phyloP scores from a whole-genome alignment of 2,113 vertebrate genomes.

The Pungitius pungitius region DNA sequence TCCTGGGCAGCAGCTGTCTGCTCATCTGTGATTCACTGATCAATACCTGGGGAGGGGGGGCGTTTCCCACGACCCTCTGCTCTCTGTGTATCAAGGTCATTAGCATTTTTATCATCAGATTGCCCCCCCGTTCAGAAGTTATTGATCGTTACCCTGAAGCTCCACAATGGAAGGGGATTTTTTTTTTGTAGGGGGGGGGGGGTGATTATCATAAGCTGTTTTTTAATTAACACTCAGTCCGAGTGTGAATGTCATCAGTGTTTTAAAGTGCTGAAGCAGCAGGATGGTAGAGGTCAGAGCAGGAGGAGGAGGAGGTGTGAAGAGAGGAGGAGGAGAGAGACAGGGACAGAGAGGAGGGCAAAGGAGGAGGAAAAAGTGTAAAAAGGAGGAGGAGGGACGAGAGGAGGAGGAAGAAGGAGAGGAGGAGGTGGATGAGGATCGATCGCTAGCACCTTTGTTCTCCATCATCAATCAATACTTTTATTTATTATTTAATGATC shows the following conservation, averaged over 20 bases:
- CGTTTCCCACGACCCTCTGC: conserved; percentile 63
- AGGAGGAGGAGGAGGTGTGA: neutral
- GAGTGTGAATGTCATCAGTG: neutral
- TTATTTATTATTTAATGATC: neutral
- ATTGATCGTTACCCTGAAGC: conserved; percentile 44
- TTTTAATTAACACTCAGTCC: conserved; percentile 45
- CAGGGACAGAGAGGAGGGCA: neutral
- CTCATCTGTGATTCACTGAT: conserved; percentile 2
- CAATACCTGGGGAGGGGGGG: neutral
- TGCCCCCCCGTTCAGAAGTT: neutral
- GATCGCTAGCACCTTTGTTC: too few relatives aligned
- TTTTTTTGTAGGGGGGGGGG: too few relatives aligned
- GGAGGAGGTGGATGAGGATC: neutral
- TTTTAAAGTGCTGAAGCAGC: conserved; percentile 35
- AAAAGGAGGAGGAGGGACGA: neutral
- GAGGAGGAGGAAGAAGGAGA: neutral
- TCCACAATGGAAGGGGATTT: neutral
- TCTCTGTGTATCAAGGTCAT: conserved; percentile 27
- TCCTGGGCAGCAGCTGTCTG: neutral
- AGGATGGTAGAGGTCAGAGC: conserved; percentile 32
- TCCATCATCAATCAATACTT: too few relatives aligned
- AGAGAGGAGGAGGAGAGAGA: neutral
- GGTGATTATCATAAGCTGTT: conserved; percentile 1
- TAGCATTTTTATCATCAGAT: conserved; percentile 41
- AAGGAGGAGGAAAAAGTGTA: neutral